phyloP scores from a whole-genome alignment of 2,113 vertebrate genomes.

The Saguinus midas region DNA sequence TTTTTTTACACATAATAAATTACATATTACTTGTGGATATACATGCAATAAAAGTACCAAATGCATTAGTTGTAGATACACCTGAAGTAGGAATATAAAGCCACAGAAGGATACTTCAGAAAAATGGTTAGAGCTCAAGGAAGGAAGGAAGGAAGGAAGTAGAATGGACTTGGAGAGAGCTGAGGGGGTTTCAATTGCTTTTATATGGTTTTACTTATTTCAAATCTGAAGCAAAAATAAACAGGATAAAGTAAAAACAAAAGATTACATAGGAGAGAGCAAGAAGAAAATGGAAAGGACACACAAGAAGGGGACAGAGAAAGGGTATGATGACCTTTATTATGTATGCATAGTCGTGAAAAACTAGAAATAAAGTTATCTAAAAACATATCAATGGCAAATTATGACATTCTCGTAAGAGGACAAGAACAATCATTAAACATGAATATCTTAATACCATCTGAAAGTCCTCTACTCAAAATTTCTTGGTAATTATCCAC shows the following conservation, averaged over 20 bases:
- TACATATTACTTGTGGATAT: not conserved
- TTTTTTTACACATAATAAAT: not conserved
- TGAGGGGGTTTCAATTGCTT: not conserved
- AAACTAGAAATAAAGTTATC: not conserved
- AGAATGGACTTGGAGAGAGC: not conserved
- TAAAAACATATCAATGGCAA: not conserved
- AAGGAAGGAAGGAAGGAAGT: not conserved
- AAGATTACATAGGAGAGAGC: not conserved
- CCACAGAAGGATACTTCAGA: not conserved
- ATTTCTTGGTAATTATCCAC: not conserved
- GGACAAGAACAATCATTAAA: not conserved
- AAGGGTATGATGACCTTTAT: not conserved
- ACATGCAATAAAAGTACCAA: not conserved
- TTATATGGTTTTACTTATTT: not conserved
- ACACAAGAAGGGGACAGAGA: not conserved
- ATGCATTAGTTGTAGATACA: not conserved
- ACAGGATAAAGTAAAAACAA: not conserved
- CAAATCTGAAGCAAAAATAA: not conserved
- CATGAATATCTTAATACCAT: not conserved
- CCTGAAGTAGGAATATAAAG: not conserved
- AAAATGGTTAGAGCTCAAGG: not conserved
- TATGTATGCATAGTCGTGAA: not conserved
- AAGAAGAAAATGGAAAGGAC: not conserved
- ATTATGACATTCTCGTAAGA: not conserved
- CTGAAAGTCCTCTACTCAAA: constrained; percentile 22